Percentiles rank a stretch among this genome's conserved stretches.
phyloP scores from a whole-genome alignment of 2,888 invertebrate species.

The Eristalis pertinax region DNA sequence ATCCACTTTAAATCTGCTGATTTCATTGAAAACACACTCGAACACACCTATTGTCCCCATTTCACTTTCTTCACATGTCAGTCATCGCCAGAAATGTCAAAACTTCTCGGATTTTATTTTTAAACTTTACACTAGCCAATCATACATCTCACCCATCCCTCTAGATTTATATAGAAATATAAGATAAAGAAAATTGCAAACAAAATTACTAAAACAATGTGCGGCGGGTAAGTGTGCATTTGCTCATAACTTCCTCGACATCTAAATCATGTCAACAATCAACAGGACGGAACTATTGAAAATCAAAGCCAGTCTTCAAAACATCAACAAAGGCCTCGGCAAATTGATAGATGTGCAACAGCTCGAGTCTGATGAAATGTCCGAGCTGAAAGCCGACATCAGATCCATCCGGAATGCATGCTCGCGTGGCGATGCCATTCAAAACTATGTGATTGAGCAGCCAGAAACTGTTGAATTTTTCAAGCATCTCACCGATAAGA shows the following conservation, averaged over 20 bases:
- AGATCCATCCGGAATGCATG: constrained; percentile 47
- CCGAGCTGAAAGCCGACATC: constrained; percentile 36
- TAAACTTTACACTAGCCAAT: neutral
- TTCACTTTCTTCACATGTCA: neutral
- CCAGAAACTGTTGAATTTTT: constrained; percentile 33
- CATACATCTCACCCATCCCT: neutral
- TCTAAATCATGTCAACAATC: neutral
- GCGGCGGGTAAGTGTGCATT: constrained; percentile 1
- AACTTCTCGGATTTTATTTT: neutral
- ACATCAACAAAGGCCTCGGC: constrained; percentile 25
- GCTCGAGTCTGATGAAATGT: constrained; percentile 17
- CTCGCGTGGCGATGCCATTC: constrained; percentile 29
- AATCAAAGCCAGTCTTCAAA: constrained; percentile 44
- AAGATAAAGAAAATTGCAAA: neutral
- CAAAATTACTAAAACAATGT: neutral
- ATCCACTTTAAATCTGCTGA: too few species aligned
- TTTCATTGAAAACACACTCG: neutral
- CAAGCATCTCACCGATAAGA: neutral
- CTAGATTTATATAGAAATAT: neutral
- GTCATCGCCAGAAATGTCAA: neutral
- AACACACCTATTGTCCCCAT: neutral
- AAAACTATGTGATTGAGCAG: constrained; percentile 55
- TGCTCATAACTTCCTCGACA: neutral
- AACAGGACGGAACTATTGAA: constrained; percentile 40
- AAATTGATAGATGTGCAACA: constrained; percentile 22